phyloP scores from a whole-genome alignment of 2,888 invertebrate genomes.

The Diadromus collaris region DNA sequence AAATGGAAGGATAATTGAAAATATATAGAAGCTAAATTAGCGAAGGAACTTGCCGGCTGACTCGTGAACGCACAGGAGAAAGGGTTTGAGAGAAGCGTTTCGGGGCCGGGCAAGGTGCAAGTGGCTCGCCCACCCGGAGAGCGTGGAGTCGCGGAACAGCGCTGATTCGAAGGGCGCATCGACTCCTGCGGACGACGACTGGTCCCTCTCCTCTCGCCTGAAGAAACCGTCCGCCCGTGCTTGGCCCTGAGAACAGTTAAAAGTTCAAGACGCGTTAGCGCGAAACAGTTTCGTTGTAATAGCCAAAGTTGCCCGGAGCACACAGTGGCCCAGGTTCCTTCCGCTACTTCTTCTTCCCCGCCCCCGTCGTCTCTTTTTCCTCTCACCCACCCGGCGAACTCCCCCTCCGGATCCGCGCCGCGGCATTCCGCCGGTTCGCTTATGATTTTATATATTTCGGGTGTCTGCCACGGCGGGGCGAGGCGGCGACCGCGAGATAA shows the following conservation, averaged over 20 bases:
- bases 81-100: slow-evolving; percentile 26
- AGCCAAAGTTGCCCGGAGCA: slow-evolving; percentile 74
- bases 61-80: slow-evolving; percentile 8
- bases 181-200: slow-evolving; percentile 35
- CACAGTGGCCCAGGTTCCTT: slow-evolving; percentile 11
- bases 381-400: slow-evolving; percentile 50
- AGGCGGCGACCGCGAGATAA: slow-evolving; percentile 74
- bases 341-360: background rate
- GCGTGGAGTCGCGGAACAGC: slow-evolving; percentile 3
- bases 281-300: slow-evolving; percentile 77
- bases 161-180: slow-evolving; percentile 34
- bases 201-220: slow-evolving; percentile 3
- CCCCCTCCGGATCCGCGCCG: slow-evolving; percentile 31
- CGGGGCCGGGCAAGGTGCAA: slow-evolving; percentile 58
- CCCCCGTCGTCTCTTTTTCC: slow-evolving; percentile 24
- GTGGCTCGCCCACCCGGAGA: slow-evolving; percentile 29
- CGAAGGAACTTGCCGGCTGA: slow-evolving; percentile 43
- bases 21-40: slow-evolving; percentile 60
- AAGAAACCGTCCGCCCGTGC: slow-evolving; percentile 56
- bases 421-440: slow-evolving; percentile 59
- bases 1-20: slow-evolving; percentile 58
- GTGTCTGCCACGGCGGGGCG: slow-evolving; percentile 50
- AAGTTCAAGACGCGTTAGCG: slow-evolving; percentile 78
- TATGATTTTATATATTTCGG: slow-evolving; percentile 73
- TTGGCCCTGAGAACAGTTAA: slow-evolving; percentile 69